Evolutionary conservation across 2,113 vertebrate genomes (phyloP), one percentile per base, ranked within the genome.

Genomic region (Stigmatopora nigra): DNA sequence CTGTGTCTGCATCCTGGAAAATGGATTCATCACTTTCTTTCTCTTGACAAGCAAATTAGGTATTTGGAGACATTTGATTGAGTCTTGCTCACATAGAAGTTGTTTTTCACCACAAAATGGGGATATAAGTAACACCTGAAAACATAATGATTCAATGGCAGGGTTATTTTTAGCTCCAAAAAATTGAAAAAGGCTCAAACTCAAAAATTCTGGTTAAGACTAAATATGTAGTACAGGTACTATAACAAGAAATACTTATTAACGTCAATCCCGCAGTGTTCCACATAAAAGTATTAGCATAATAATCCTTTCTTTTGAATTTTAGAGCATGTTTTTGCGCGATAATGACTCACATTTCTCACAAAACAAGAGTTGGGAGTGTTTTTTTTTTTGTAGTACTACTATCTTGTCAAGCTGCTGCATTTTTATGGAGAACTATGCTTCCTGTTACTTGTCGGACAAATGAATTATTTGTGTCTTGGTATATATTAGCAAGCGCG

Each of bases 401-500:
- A 31, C 14, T 12, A 15, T 31, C 12, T 55, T 56, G 47, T 76
- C 74, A 74, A 63, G 57, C 77, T 65, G 69, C 63, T 71, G 64
- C 20, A 52, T 35, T 19, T 66, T 72, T 71, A 69, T 63, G 1
- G 31, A 66, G 75, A 71, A 72, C 25, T 71, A 63, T 63, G 69
- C 69, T 75, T 57, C 63, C 35, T 77, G 81, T 82, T 75, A 78
- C 71, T 77, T 77, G 77, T 69, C 36, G 82, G 75, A 58, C 76
- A 69, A 81, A 86, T 86, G 63, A 86, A 84, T 84, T 83, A 86
- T 86, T 87, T 78, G 80, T 83, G 80, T 84, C 72, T 62, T 83
- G 61, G 71, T 81, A 56, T 82, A 81, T 81, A 85, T 86, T 87
- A 87, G 80, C 31, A 6, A 55, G 17, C 12, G 53, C 53, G 60